Conservation (phyloP, 2,113 vertebrate genomes). For the Malurus elegans region DNA sequence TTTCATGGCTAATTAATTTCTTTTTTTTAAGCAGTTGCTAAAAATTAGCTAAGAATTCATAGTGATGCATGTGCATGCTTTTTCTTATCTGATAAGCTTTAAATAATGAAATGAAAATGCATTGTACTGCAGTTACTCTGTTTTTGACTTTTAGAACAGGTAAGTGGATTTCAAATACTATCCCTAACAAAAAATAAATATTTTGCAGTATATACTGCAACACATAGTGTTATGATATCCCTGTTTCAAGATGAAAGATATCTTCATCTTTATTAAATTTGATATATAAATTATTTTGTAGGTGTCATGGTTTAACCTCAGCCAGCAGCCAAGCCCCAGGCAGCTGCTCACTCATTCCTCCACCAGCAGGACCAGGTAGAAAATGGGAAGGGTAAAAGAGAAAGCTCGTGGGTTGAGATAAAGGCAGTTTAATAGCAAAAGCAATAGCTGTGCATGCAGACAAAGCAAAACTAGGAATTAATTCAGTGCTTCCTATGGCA, state of each 20-base stretch:
- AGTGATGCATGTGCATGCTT: slow-evolving; percentile 73
- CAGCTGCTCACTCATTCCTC: accelerated
- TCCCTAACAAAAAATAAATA: neutral
- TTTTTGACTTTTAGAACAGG: slow-evolving; percentile 50
- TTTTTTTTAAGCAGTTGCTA: slow-evolving; percentile 24
- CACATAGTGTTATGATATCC: neutral
- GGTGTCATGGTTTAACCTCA: neutral
- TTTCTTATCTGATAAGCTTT: slow-evolving; percentile 32
- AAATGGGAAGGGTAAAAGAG: neutral
- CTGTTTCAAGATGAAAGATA: neutral
- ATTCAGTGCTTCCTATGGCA: neutral
- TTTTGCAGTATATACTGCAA: neutral
- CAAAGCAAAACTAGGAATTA: neutral
- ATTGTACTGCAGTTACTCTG: slow-evolving; percentile 44
- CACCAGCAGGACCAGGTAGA: neutral
- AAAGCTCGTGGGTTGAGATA: neutral
- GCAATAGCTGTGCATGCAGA: neutral
- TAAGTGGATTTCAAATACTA: slow-evolving; percentile 65
- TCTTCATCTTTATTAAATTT: neutral
- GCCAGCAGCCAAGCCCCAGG: neutral
- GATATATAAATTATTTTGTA: neutral
- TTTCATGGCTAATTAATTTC: neutral
- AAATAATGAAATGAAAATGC: slow-evolving; percentile 26
- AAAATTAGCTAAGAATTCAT: neutral
- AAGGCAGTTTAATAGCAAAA: neutral